phyloP scores from a whole-genome alignment of 2,113 vertebrate species.

The Coracopsis vasa region DNA sequence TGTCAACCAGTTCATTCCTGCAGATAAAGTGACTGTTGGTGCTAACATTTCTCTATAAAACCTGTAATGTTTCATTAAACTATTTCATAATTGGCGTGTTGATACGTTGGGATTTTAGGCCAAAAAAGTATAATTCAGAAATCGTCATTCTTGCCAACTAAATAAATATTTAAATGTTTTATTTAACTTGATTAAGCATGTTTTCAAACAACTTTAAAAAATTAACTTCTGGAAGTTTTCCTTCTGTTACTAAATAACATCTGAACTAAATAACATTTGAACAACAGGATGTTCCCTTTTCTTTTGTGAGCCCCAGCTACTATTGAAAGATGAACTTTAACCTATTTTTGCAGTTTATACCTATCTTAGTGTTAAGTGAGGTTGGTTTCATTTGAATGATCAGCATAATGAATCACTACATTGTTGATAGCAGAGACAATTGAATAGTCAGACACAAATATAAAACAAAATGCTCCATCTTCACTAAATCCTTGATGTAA shows the following conservation, averaged over 20 bases:
- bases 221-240: conserved; percentile 19
- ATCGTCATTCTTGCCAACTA: not conserved
- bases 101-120: not conserved
- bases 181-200: not conserved
- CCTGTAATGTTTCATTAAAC: not conserved
- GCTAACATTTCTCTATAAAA: not conserved
- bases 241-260: conserved; percentile 57
- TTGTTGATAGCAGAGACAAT: not conserved
- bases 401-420: not conserved
- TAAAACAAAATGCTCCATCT: not conserved
- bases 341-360: not conserved
- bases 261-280: conserved; percentile 29
- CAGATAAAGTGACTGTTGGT: not conserved
- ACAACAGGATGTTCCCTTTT: not conserved
- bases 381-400: not conserved
- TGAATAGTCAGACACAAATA: not conserved
- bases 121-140: not conserved
- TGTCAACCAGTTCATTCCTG: not conserved
- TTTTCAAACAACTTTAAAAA: not conserved
- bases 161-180: not conserved
- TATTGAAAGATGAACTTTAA: conserved; percentile 35
- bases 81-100: not conserved
- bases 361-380: not conserved
- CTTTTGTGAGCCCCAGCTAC: not conserved
- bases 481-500: not conserved